Conservation (phyloP, 2,797 vertebrate species). For the Erethizon dorsatum region DNA sequence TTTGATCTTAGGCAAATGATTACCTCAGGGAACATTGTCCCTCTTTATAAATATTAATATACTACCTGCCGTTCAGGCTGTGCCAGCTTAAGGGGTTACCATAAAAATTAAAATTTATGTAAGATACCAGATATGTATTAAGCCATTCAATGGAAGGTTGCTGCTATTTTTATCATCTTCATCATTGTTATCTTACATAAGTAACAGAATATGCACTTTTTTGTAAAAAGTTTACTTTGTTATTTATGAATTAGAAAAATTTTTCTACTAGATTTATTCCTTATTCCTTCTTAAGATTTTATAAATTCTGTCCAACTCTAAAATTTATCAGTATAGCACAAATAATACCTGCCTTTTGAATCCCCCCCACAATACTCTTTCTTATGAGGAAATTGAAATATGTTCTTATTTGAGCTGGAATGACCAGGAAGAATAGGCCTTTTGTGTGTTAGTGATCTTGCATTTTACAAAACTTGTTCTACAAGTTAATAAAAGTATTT, state of each 20-base stretch:
- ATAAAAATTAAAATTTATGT: slow-evolving; percentile 1
- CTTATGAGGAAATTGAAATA: slow-evolving; percentile 12
- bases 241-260: neutral
- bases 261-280: neutral
- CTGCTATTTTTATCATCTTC: neutral
- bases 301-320: neutral
- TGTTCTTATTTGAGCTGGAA: neutral
- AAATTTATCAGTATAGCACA: neutral
- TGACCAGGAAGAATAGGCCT: slow-evolving; percentile 10
- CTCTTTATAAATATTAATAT: neutral
- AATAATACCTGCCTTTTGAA: neutral
- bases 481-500: slow-evolving; percentile 58
- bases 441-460: slow-evolving; percentile 31
- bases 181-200: neutral
- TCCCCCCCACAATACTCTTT: neutral
- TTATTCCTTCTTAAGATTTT: neutral
- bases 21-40: neutral
- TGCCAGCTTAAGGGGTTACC: neutral
- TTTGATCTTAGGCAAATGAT: neutral
- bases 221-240: neutral
- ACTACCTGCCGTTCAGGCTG: neutral
- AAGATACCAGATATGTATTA: neutral
- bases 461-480: slow-evolving; percentile 69
- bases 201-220: neutral
- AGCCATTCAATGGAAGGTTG: neutral